These are phyloP conservation scores for Cercocebus atys DNA, from an alignment of 2,113 vertebrate genomes.

Conservation along the genomic window DNA sequence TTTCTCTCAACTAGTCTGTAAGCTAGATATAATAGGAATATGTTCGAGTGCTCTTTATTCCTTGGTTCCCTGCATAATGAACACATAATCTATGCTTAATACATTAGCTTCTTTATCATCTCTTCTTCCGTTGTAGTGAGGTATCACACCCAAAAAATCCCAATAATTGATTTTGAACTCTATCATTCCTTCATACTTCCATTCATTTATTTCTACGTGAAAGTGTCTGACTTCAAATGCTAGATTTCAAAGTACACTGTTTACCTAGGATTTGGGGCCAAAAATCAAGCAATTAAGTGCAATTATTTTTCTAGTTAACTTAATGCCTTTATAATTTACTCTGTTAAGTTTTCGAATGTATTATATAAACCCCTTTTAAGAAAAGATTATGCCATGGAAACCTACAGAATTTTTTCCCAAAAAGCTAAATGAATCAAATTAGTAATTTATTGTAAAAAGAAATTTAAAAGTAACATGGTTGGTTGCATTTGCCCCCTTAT, in stretches of 20 bases:
- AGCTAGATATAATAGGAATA: background rate
- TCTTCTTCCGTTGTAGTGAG: background rate
- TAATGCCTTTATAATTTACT: background rate
- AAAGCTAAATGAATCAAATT: background rate
- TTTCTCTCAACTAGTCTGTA: background rate
- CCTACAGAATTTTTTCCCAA: background rate
- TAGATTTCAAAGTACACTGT: background rate
- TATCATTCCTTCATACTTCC: background rate
- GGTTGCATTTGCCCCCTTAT: background rate
- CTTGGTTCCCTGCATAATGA: background rate
- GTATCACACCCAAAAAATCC: background rate
- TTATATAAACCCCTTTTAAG: background rate
- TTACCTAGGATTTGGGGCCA: background rate
- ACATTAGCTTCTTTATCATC: background rate
- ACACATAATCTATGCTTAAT: background rate
- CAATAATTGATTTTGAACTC: background rate
- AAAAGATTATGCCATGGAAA: background rate
- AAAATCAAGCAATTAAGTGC: background rate
- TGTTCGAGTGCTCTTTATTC: background rate
- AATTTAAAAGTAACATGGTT: background rate
- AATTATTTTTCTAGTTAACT: background rate
- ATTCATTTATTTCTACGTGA: background rate
- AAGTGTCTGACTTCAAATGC: background rate
- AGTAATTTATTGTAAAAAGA: background rate
- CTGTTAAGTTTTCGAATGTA: background rate